Conservation (phyloP, 2,797 vertebrate genomes). For the Mustela erminea region DNA sequence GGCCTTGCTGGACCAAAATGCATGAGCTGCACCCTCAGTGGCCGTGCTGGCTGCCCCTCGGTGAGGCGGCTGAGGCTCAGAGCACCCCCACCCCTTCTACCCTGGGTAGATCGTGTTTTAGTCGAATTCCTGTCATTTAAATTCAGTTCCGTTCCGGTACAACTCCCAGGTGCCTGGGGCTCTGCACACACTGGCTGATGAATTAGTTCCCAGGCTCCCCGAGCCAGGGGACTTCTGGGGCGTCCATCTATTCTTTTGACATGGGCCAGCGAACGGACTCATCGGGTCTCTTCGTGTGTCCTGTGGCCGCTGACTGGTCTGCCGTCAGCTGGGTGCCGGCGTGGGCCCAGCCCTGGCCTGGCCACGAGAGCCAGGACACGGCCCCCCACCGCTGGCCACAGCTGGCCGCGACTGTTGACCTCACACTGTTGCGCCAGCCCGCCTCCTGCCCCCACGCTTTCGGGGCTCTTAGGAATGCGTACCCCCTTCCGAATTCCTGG, state of each 20-base stretch:
- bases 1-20: background rate
- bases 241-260: too few species aligned
- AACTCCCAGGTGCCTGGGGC: fast-evolving
- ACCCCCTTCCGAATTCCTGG: conserved; percentile 68
- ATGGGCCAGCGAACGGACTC: background rate
- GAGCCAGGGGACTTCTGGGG: fast-evolving
- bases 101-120: background rate
- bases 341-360: too few species aligned
- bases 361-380: background rate
- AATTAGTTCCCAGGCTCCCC: background rate
- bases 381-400: background rate
- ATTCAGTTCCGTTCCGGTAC: background rate
- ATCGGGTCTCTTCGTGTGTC: fast-evolving
- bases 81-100: background rate
- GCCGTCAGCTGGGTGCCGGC: fast-evolving
- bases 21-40: fast-evolving
- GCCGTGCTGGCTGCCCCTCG: background rate
- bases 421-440: background rate
- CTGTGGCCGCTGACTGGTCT: too few species aligned
- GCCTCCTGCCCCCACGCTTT: background rate
- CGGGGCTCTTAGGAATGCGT: conserved; percentile 26
- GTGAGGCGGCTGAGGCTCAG: too few species aligned
- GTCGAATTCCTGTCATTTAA: background rate
- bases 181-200: background rate
- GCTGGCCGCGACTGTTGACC: background rate